Percentiles rank a stretch among this genome's conserved stretches.
Conservation (phyloP, 2,113 vertebrate species). For the Rhinolophus sinicus region DNA sequence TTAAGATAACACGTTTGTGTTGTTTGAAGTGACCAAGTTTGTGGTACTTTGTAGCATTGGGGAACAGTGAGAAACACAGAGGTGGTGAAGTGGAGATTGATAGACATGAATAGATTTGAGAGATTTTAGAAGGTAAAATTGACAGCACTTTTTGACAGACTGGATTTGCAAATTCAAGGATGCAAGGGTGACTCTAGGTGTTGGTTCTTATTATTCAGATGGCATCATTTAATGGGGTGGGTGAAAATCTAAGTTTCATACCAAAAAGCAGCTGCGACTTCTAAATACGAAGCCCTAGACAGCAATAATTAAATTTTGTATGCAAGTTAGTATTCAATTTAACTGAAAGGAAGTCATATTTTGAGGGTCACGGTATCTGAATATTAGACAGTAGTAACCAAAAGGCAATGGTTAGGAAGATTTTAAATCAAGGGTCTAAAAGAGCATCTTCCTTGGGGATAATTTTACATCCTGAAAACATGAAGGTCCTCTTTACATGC, state of each 20-base stretch:
- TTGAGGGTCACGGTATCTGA: background rate
- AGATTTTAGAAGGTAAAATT: background rate
- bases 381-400: background rate
- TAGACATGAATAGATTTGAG: background rate
- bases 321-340: background rate
- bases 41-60: background rate
- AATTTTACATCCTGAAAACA: background rate
- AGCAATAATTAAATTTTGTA: slow-evolving; percentile 29
- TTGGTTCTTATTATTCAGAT: background rate
- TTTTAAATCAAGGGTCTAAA: background rate
- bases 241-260: background rate
- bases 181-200: background rate
- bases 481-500: background rate
- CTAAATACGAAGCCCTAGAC: background rate
- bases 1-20: background rate
- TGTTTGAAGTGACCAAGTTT: background rate
- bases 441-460: background rate
- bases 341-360: background rate
- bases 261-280: background rate
- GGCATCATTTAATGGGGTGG: background rate
- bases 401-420: background rate
- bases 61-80: background rate
- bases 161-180: background rate
- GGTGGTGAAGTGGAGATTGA: background rate
- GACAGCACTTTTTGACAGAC: background rate